Evolutionary conservation across 2,888 invertebrate species (phyloP).

Genomic region (Helobdella robusta): DNA sequence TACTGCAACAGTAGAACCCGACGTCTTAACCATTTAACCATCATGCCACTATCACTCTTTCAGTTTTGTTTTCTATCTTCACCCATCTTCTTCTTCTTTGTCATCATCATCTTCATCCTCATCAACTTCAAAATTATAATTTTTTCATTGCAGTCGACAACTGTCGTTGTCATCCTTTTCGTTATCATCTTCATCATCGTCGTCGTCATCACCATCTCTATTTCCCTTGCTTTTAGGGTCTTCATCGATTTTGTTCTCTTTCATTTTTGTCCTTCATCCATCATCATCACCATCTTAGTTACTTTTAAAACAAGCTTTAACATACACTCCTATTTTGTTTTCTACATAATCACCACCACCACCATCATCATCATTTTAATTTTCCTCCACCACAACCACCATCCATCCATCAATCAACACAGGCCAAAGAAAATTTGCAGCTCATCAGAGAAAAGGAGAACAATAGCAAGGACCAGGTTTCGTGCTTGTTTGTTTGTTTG

Average conservation of each 20-base stretch:
- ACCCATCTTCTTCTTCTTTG: background rate
- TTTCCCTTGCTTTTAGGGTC: conserved; percentile 3
- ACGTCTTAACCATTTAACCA: too few relatives aligned
- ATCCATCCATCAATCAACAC: conserved; percentile 18
- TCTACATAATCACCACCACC: background rate
- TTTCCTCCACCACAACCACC: conserved; percentile 4
- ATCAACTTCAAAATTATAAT: conserved; percentile 18
- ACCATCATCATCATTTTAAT: conserved; percentile 10
- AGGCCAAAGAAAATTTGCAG: conserved; percentile 7
- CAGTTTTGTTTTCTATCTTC: too few relatives aligned
- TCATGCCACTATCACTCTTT: too few relatives aligned
- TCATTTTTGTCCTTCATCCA: conserved; percentile 13
- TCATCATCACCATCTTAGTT: conserved; percentile 18
- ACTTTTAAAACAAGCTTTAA: background rate
- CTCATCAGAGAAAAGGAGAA: conserved; percentile 10
- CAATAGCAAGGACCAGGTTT: background rate
- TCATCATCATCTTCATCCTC: conserved; percentile 10
- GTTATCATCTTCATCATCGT: conserved; percentile 21
- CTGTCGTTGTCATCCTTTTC: conserved; percentile 18
- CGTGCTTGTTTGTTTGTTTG: too few relatives aligned
- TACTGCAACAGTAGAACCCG: too few relatives aligned
- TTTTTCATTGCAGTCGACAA: conserved; percentile 26
- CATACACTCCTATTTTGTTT: conserved; percentile 25
- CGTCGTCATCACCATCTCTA: conserved; percentile 20
- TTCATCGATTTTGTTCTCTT: conserved; percentile 1